These are phyloP conservation scores for Chrysolina haemoptera DNA, from an alignment of 2,888 invertebrate genomes.

Conservation along the genomic window DNA sequence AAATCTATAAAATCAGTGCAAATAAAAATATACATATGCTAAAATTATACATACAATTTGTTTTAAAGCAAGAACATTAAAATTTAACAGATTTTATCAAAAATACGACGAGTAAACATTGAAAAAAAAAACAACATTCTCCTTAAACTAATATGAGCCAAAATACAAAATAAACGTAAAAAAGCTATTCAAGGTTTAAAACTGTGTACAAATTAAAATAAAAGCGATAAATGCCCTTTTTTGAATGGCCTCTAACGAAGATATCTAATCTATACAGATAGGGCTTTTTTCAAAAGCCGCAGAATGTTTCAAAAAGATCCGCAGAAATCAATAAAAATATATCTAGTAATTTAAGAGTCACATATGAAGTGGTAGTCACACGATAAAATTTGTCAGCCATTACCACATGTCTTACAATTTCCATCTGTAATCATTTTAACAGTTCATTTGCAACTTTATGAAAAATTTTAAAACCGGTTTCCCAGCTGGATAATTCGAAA, in stretches of 20 bases:
- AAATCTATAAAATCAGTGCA: constrained; percentile 59
- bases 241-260: constrained; percentile 46
- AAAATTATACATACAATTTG: constrained; percentile 41
- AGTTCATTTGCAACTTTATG: not conserved
- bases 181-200: constrained; percentile 22
- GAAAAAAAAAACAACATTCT: constrained; percentile 24
- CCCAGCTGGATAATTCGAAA: not conserved
- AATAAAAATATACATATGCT: constrained; percentile 54
- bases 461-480: not conserved
- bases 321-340: not conserved
- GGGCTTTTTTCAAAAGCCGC: constrained; percentile 12
- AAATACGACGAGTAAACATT: constrained; percentile 29
- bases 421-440: not conserved
- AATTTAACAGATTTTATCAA: constrained; percentile 30
- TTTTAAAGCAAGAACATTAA: constrained; percentile 41
- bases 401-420: not conserved
- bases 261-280: constrained; percentile 51
- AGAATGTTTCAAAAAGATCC: constrained; percentile 16
- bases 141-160: constrained; percentile 24
- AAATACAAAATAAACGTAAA: constrained; percentile 18
- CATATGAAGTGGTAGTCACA: not conserved
- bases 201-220: constrained; percentile 22
- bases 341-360: not conserved
- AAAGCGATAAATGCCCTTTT: constrained; percentile 52
- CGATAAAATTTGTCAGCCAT: not conserved